Conservation (phyloP, 2,113 vertebrate genomes). For the mouse (Mus musculus) region DNA sequence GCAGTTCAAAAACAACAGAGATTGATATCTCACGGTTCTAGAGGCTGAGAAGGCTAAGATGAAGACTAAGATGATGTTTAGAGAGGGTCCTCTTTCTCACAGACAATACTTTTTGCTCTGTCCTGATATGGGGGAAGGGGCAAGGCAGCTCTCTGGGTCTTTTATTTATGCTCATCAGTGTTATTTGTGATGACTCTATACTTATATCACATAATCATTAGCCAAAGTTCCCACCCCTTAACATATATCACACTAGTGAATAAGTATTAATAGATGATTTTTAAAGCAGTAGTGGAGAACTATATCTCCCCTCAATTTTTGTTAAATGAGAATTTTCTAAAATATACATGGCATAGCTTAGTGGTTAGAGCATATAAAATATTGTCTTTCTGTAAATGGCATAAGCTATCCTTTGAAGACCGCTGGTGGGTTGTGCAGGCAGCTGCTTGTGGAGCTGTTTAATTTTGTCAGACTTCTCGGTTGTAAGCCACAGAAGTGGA, state of each 20-base stretch:
- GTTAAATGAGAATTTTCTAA: conserved; percentile 52
- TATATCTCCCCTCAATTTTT: neutral
- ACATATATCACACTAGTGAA: neutral
- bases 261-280: neutral
- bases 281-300: neutral
- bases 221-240: neutral
- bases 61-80: too few species aligned
- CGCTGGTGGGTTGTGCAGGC: neutral
- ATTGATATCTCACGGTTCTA: neutral
- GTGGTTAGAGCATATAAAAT: neutral
- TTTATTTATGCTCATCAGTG: neutral
- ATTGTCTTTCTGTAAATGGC: neutral
- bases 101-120: neutral
- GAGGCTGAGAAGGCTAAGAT: neutral
- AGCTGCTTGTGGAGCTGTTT: conserved; percentile 6
- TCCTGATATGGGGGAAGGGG: neutral
- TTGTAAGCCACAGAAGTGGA: neutral
- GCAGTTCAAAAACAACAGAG: neutral
- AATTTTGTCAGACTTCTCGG: neutral
- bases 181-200: neutral
- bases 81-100: neutral
- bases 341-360: neutral
- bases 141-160: neutral
- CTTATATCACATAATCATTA: neutral
- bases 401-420: neutral